Evolutionary conservation across 2,888 invertebrate species (phyloP), one percentile per base, ranked within the genome.

Genomic region (Caenorhabditis wallacei): DNA sequence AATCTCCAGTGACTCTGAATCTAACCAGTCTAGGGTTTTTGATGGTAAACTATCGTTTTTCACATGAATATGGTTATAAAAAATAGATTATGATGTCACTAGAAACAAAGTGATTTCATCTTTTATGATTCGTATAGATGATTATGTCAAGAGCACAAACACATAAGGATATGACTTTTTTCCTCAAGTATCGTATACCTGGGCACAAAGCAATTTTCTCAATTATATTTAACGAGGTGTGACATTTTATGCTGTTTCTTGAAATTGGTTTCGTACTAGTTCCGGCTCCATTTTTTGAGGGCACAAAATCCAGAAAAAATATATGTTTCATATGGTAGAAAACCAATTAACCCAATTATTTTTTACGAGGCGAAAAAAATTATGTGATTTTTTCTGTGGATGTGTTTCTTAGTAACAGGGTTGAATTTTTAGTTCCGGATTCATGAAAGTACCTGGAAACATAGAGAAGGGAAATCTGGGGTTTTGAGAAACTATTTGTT

Each of bases 81-180:
- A n/a, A n/a, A n/a, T n/a, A n/a, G n/a, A n/a, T n/a, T n/a, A n/a
- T 72, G 72, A 72, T 72, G 63, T 72, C 72, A 53, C 11, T 53
- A 8, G 51, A 53, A 11, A 22, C 24, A 18, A 11, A 24, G 13
- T 48, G 46, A 48, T 48, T 48, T 48, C 8, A 43, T 30, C 7
- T 30, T 18, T 48, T 37, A 22, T 37, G 1, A 20, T 35, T 13
- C 11, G 16, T 13, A 24, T 8, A 54, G 22, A 10, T 40, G 7
- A 13, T 40, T 8, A 30, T 5, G 8, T 8, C 30, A 5, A 30
- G 40, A 13, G 22, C 53, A 26, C 22, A 51, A 22, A 22, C 51
- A 8, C 26, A 54, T 54, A 54, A 54, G 18, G 16, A 54, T 1
- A 18, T 51, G 20, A 20, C 13, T 51, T 54, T 54, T 11, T 24